Evolutionary conservation across 2,113 vertebrate genomes (phyloP).

Genomic region (Scophthalmus maximus): DNA sequence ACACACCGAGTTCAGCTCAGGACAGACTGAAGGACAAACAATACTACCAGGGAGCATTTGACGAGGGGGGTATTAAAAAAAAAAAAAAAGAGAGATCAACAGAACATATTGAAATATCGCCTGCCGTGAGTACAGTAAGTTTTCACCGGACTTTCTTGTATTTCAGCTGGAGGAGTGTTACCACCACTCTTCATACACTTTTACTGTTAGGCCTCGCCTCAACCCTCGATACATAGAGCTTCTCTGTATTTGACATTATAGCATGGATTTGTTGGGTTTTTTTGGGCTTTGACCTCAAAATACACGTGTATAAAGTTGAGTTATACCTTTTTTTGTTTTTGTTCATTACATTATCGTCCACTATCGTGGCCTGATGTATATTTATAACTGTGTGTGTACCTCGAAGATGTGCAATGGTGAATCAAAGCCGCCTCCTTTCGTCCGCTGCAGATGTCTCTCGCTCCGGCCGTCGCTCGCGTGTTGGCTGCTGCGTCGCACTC

Average conservation of each 20-base stretch:
- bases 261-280: neutral
- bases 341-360: neutral
- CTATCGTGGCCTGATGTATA: neutral
- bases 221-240: neutral
- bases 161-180: neutral
- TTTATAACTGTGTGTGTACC: neutral
- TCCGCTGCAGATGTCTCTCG: conserved; percentile 73
- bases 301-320: too few species aligned
- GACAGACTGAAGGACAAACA: conserved; percentile 83
- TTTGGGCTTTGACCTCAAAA: too few species aligned
- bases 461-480: conserved; percentile 57
- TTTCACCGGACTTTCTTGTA: neutral
- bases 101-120: conserved; percentile 1
- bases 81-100: conserved; percentile 18
- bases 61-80: too few species aligned
- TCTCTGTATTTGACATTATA: neutral
- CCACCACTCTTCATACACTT: neutral
- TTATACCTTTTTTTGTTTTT: too few species aligned
- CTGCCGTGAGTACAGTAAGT: conserved; percentile 58
- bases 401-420: neutral
- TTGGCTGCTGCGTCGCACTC: conserved; percentile 77
- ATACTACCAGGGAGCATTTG: conserved; percentile 38
- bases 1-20: conserved; percentile 52
- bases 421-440: too few species aligned
- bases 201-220: conserved; percentile 15